Percentiles rank a stretch among this genome's conserved stretches.
These are phyloP conservation scores for Peromyscus aztecus DNA, from an alignment of 2,797 vertebrate species.

Conservation along the genomic window DNA sequence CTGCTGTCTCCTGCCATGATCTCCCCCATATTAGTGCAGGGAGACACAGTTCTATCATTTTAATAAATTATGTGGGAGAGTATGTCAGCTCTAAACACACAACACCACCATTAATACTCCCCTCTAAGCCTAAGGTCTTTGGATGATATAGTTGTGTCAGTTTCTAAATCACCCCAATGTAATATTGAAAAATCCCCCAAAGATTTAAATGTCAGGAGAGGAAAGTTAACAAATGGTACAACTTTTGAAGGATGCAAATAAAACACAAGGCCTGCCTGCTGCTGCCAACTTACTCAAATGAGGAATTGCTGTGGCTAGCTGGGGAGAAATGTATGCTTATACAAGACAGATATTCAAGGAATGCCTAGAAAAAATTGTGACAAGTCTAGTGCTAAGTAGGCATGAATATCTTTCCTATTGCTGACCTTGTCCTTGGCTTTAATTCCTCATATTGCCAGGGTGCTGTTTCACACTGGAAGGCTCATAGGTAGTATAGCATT, in stretches of 20 bases:
- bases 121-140: background rate
- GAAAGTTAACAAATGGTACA: slow-evolving; percentile 49
- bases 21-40: background rate
- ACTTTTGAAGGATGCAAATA: slow-evolving; percentile 47
- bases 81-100: slow-evolving; percentile 33
- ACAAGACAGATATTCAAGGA: background rate
- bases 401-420: background rate
- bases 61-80: slow-evolving; percentile 24
- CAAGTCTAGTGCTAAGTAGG: background rate
- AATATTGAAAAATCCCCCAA: slow-evolving; percentile 19
- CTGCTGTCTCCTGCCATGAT: slow-evolving; percentile 12
- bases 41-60: slow-evolving; percentile 42
- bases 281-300: background rate
- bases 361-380: background rate
- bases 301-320: slow-evolving; percentile 1
- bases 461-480: background rate
- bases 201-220: background rate
- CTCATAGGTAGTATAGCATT: background rate
- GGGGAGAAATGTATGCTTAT: background rate
- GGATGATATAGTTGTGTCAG: slow-evolving; percentile 9
- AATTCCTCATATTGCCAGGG: background rate
- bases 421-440: slow-evolving; percentile 5
- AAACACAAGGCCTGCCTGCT: background rate
- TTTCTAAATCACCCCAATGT: slow-evolving; percentile 54
- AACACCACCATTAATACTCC: slow-evolving; percentile 14